phyloP scores from a whole-genome alignment of 1,140 invertebrate genomes.

The Dendroctonus valens region DNA sequence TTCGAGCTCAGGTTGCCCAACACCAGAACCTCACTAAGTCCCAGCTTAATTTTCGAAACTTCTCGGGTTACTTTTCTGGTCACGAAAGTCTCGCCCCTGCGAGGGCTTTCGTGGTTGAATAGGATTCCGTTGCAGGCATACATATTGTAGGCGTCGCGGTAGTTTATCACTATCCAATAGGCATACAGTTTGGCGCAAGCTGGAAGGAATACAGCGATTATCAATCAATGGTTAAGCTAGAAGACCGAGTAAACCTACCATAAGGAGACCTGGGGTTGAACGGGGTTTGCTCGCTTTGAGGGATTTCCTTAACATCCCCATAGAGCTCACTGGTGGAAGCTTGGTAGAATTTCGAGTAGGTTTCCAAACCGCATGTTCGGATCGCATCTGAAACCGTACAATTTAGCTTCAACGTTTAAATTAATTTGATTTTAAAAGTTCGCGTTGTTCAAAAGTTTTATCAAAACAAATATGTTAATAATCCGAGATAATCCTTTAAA shows the following conservation, averaged over 20 bases:
- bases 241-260: conserved; percentile 62
- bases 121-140: conserved; percentile 98
- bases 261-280: conserved; percentile 99
- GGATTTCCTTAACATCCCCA: conserved; percentile 95
- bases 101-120: conserved; percentile 98
- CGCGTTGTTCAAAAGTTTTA: no score
- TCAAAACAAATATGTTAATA: no score
- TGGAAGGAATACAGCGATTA: conserved; percentile 49
- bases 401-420: no score
- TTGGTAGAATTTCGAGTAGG: conserved; percentile 91
- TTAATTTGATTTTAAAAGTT: no score
- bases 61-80: conserved; percentile 97
- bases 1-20: conserved; percentile 95
- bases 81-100: conserved; percentile 98
- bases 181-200: conserved; percentile 98
- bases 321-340: conserved; percentile 98
- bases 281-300: conserved; percentile 96
- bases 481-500: not conserved
- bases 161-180: conserved; percentile 99
- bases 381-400: conserved; percentile 73
- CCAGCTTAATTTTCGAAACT: conserved; percentile 93
- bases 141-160: conserved; percentile 97
- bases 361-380: conserved; percentile 84
- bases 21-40: conserved; percentile 83
- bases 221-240: not conserved